These are phyloP conservation scores for Cremastobaeus sp. DNA, from an alignment of 2,888 invertebrate genomes.

Conservation along the genomic window DNA sequence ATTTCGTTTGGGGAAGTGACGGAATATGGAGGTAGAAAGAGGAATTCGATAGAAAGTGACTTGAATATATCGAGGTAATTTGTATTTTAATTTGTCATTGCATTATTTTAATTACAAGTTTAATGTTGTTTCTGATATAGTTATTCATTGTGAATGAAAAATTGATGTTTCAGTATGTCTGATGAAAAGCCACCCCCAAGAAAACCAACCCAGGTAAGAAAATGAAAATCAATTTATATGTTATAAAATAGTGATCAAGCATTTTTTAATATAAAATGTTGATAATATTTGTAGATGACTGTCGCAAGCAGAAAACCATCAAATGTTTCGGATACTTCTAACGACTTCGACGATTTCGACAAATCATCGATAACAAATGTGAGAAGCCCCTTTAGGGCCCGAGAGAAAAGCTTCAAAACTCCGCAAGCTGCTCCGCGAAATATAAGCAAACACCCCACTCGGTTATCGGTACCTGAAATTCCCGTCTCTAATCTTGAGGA, in stretches of 20 bases:
- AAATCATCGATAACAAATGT: constrained; percentile 5
- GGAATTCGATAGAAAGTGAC: constrained; percentile 79
- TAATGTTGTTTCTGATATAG: too few species aligned
- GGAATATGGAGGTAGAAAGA: constrained; percentile 61
- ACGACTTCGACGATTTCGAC: constrained; percentile 13
- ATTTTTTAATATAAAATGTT: not conserved
- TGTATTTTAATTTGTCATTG: too few species aligned
- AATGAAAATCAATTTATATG: too few species aligned
- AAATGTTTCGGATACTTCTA: constrained; percentile 26
- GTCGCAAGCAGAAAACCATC: constrained; percentile 11
- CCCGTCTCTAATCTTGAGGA: constrained; percentile 70
- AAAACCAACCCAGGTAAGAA: constrained; percentile 39
- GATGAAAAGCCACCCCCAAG: constrained; percentile 76
- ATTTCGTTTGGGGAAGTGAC: constrained; percentile 54
- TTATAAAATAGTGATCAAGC: too few species aligned
- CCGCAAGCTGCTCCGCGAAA: constrained; percentile 69
- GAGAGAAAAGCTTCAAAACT: constrained; percentile 16
- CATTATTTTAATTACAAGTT: too few species aligned
- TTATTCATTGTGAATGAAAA: too few species aligned
- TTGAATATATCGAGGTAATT: constrained; percentile 81
- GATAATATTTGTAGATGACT: constrained; percentile 18
- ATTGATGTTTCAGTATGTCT: constrained; percentile 77
- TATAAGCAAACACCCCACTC: constrained; percentile 40
- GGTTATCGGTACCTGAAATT: constrained; percentile 56
- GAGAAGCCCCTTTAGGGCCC: constrained; percentile 50